A percentile compares a stretch with the other conserved stretches of the same genome.
phyloP scores from a whole-genome alignment of 2,797 vertebrate species.

The Ataeniobius toweri region DNA sequence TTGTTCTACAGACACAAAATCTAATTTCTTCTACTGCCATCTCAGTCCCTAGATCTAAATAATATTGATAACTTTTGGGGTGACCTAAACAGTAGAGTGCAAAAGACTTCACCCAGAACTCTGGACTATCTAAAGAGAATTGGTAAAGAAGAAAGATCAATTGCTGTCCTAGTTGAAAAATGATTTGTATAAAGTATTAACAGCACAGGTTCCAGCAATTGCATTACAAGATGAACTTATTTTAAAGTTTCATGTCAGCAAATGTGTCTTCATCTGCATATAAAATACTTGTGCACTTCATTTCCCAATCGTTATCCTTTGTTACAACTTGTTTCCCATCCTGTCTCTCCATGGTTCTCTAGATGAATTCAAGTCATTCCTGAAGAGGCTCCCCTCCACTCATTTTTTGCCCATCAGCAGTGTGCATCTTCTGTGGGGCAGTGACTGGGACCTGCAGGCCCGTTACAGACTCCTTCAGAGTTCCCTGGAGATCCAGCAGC shows the following conservation, averaged over 20 bases:
- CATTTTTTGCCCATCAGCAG: slow-evolving; percentile 97
- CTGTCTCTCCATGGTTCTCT: slow-evolving; percentile 12
- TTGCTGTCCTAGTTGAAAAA: too few species aligned
- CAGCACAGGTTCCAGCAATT: background rate
- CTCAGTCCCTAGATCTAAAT: background rate
- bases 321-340: background rate
- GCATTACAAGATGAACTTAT: background rate
- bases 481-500: slow-evolving; percentile 89
- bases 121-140: background rate
- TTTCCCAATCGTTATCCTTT: background rate
- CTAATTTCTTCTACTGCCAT: background rate
- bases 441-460: slow-evolving; percentile 98
- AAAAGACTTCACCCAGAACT: background rate
- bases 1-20: background rate
- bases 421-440: slow-evolving; percentile 98
- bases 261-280: background rate
- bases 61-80: background rate
- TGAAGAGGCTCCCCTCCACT: slow-evolving; percentile 96
- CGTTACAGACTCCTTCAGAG: slow-evolving; percentile 96
- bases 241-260: background rate
- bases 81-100: background rate
- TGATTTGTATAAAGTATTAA: too few species aligned
- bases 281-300: background rate
- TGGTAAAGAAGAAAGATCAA: background rate
- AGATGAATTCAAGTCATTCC: slow-evolving; percentile 99